Evolutionary conservation across 2,888 invertebrate species (phyloP), one percentile per base, ranked within the genome.

Genomic region (Acronicta alni): DNA sequence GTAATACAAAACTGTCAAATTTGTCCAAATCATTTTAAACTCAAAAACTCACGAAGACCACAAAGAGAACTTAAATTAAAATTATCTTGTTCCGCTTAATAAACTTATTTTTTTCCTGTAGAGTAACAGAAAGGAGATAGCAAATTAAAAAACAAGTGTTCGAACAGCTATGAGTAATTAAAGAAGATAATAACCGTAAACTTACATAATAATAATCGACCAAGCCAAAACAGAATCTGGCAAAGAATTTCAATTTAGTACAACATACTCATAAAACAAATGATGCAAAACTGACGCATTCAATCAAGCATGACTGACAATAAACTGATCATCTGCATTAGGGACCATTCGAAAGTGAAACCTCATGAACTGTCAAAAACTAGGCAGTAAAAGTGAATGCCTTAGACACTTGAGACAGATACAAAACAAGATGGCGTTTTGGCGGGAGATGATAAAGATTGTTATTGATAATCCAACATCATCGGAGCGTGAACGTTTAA

Each of bases 311-410:
- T 49, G 41, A 62, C 72, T 49, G 60, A 72, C 55, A 45, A 59
- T 55, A 56, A 49, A 32, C 38, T 41, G 49, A 75, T 55, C 57
- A 57, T 62, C 52, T 67, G 72, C 64, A 52, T 61, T 54, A 66
- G 54, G 53, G 57, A 70, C 48, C 60, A 61, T 63, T 74, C 55
- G 67, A 75, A 77, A 71, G 75, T 77, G 75, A 74, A 75, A 74
- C 62, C 26, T 58, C 54, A 62, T 66, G 59, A 75, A 56, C 67
- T 75, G 67, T 64, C 75, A 67, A 66, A 79, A 61, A 53, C 63
- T 68, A 72, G 60, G 60, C 58, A 68, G 68, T 71, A 70, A 72
- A 76, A 81, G 60, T 70, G 76, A 79, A 66, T 63, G 63, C 67
- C 65, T 62, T 62, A 49, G 45, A 57, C 46, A 39, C 26, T 44